Conservation (phyloP, 2,888 invertebrate genomes). For the Leptinotarsa peninsularis region DNA sequence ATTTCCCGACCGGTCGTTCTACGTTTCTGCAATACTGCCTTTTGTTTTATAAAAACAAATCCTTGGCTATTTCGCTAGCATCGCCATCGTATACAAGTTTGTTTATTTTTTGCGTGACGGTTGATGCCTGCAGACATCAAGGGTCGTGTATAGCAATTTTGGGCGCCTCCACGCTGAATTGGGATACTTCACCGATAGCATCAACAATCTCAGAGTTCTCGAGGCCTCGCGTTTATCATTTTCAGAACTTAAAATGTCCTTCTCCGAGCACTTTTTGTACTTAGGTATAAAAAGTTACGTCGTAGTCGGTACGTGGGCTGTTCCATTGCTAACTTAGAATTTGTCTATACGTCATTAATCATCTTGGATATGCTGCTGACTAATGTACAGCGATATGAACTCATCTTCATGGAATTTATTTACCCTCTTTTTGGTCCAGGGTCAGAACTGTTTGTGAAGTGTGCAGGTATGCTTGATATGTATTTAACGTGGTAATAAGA, state of each 20-base stretch:
- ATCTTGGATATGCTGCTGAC: constrained; percentile 3
- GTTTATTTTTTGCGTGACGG: constrained; percentile 59
- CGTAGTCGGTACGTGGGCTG: constrained; percentile 15
- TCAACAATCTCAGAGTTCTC: constrained; percentile 65
- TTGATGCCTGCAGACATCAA: constrained; percentile 60
- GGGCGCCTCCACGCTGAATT: constrained; percentile 63
- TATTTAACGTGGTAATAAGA: too few relatives aligned
- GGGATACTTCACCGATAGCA: constrained; percentile 64
- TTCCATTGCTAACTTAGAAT: constrained; percentile 11
- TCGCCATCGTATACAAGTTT: constrained; percentile 54
- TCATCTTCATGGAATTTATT: too few relatives aligned
- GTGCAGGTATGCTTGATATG: too few relatives aligned
- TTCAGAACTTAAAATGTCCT: constrained; percentile 60
- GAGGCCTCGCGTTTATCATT: constrained; percentile 65
- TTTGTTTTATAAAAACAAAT: constrained; percentile 30
- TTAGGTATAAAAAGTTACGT: constrained; percentile 44
- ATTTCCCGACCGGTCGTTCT: constrained; percentile 6
- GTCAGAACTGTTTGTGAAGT: too few relatives aligned
- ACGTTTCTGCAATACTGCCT: constrained; percentile 10
- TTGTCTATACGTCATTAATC: constrained; percentile 17
- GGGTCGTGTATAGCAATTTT: constrained; percentile 63
- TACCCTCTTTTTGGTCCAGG: too few relatives aligned
- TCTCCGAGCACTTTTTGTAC: constrained; percentile 41
- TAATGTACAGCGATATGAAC: too few relatives aligned
- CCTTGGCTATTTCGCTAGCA: constrained; percentile 29